phyloP scores from a whole-genome alignment of 2,888 invertebrate genomes.

The Cephalotes varians region DNA sequence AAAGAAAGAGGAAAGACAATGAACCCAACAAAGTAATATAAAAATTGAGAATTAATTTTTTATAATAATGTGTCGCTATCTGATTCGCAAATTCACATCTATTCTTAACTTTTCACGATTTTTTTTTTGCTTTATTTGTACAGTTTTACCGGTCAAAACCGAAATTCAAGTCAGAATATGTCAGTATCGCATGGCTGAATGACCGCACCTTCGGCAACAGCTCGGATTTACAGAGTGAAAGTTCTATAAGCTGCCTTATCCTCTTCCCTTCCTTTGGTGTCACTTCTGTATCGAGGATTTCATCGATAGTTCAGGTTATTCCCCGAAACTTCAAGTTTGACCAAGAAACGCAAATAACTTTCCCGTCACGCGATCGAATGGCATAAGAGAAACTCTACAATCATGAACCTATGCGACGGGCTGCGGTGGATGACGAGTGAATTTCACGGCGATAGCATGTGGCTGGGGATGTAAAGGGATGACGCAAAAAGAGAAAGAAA shows the following conservation, averaged over 20 bases:
- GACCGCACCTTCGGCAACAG: constrained; percentile 19
- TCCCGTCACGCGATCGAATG: constrained; percentile 11
- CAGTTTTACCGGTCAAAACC: neutral
- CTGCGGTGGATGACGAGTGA: constrained; percentile 46
- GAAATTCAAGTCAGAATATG: too few species aligned
- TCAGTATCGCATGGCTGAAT: constrained; percentile 24
- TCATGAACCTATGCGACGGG: constrained; percentile 37
- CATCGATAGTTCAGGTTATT: constrained; percentile 47
- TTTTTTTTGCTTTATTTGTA: neutral
- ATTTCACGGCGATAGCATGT: constrained; percentile 11
- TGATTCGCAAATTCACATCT: neutral
- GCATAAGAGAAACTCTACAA: constrained; percentile 52
- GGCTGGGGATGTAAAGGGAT: neutral
- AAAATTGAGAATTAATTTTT: neutral
- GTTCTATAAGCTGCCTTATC: constrained; percentile 25
- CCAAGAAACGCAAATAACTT: constrained; percentile 68
- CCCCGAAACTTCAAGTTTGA: constrained; percentile 58
- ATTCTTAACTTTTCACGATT: neutral
- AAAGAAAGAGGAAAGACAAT: neutral
- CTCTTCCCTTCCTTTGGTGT: neutral
- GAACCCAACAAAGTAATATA: neutral
- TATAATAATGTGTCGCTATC: neutral
- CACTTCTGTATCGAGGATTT: constrained; percentile 48
- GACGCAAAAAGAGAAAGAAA: neutral
- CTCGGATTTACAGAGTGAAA: constrained; percentile 45